Base-by-base conservation (phyloP, 2,797 vertebrate species). In the Nothura maculosa region DNA sequence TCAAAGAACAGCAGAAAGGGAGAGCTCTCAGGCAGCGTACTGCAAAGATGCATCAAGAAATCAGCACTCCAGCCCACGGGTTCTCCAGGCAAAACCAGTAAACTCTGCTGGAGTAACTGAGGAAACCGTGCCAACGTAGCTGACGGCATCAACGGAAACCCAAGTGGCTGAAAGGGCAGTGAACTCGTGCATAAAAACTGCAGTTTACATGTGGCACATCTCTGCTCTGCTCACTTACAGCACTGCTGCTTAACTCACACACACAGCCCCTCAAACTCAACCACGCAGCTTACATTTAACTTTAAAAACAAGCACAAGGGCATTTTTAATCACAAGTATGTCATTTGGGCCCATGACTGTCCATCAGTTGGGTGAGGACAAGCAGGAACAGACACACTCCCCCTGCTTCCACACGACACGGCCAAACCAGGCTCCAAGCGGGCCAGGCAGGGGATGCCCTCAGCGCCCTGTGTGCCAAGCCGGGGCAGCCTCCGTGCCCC, bases 211-310 rank as follows among this genome's bases (percentile, higher is more conserved):
- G 15, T 10, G 16, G 63, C 24, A 8, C 18, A 0, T 21, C 0
- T 0, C 9, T 7, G 12, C 0, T 0, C 3, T 6, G 12, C 55
- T 6, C 32, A 12, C 43, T 27, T 1, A 2, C 14, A 6, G 0
- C 0, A 4, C 25, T 25, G 3, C 30, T 0, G 17, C 27, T 4
- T 6, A 8, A 6, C 2, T 8, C 16, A 3, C 6, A 4, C 6
- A 67, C 8, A 50, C 58, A 42, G 55, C 42, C 43, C n/a, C 42
- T 10, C 11, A 20, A 19, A 20, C 27, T 42, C 13, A 22, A 21
- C 25, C 47, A 9, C n/a, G 18, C 12, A 40, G 36, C 30, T 52
- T 38, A 36, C 25, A 52, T 10, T 30, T 55, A n/a, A 19, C 17
- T 55, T n/a, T 12, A n/a, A 55, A 55, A 20, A 55, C 18, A 20